phyloP scores from a whole-genome alignment of 2,888 invertebrate species.

The Leucania comma region DNA sequence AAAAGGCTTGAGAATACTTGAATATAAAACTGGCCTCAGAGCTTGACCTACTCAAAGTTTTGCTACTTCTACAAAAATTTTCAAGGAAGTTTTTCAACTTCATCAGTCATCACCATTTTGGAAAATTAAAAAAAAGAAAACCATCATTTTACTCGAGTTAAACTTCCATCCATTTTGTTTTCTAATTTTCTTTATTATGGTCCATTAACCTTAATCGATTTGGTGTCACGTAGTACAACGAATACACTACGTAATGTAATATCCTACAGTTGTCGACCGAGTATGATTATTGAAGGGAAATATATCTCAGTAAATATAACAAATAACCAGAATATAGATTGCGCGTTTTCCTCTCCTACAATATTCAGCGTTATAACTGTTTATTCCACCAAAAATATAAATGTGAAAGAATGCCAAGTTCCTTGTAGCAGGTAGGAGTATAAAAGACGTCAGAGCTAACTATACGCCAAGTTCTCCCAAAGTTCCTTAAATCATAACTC shows the following conservation, averaged over 20 bases:
- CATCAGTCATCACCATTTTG: neutral
- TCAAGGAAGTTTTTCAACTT: neutral
- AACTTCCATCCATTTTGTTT: constrained; percentile 17
- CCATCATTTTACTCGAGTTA: neutral
- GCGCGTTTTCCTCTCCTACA: constrained; percentile 30
- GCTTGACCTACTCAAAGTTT: constrained; percentile 20
- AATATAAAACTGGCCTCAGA: constrained; percentile 25
- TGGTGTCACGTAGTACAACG: constrained; percentile 30
- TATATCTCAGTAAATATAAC: constrained; percentile 30
- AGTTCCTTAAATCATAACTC: too few relatives aligned
- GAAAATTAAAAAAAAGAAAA: neutral
- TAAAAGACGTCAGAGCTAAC: too few relatives aligned
- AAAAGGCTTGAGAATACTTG: constrained; percentile 28
- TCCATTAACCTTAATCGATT: constrained; percentile 35
- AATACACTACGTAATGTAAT: constrained; percentile 27
- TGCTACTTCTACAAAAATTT: neutral
- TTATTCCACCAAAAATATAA: neutral
- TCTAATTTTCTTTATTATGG: constrained; percentile 19
- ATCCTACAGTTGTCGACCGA: constrained; percentile 19
- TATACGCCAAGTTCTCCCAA: too few relatives aligned
- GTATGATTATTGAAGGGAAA: constrained; percentile 23
- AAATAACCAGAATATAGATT: constrained; percentile 37
- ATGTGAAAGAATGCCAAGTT: too few relatives aligned
- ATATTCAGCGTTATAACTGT: constrained; percentile 23
- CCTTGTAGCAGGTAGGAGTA: too few relatives aligned